These are phyloP conservation scores for Neoniphon sammara DNA, from an alignment of 2,797 vertebrate species.

Conservation along the genomic window DNA sequence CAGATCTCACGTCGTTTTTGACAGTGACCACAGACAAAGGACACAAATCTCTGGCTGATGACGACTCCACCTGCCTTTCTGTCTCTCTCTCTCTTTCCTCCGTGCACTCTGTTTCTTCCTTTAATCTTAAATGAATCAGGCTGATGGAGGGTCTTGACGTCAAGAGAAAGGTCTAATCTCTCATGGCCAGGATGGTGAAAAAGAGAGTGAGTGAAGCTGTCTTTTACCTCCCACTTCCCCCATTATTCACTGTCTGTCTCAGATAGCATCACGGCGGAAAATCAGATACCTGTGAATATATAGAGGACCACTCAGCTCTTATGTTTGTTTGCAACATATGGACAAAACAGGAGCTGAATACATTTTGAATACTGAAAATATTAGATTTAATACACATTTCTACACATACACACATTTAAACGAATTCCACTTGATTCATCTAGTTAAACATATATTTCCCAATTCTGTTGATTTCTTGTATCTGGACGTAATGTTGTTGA, in stretches of 20 bases:
- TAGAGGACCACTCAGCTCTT: neutral
- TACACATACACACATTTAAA: too few species aligned
- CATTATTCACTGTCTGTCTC: slow-evolving; percentile 85
- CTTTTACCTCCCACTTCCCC: slow-evolving; percentile 81
- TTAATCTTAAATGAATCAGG: slow-evolving; percentile 95
- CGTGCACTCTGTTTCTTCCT: slow-evolving; percentile 79
- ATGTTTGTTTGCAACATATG: neutral
- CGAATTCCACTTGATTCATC: too few species aligned
- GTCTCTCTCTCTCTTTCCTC: neutral
- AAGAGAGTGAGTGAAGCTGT: slow-evolving; percentile 79
- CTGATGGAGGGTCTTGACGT: slow-evolving; percentile 85
- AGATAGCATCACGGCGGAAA: slow-evolving; percentile 18
- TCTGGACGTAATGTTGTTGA: too few species aligned
- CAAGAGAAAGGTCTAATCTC: slow-evolving; percentile 87
- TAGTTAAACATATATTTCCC: too few species aligned
- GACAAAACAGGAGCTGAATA: neutral
- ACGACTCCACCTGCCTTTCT: too few species aligned
- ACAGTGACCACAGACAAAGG: slow-evolving; percentile 10
- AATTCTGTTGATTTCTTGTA: too few species aligned
- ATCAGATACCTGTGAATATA: slow-evolving; percentile 27
- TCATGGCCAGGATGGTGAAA: slow-evolving; percentile 82
- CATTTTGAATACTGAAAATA: neutral
- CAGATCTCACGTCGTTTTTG: slow-evolving; percentile 1
- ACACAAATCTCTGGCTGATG: slow-evolving; percentile 10
- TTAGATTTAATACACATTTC: too few species aligned